Base-by-base conservation (phyloP, 2,888 invertebrate genomes). In the Cryptus viduatorius region DNA sequence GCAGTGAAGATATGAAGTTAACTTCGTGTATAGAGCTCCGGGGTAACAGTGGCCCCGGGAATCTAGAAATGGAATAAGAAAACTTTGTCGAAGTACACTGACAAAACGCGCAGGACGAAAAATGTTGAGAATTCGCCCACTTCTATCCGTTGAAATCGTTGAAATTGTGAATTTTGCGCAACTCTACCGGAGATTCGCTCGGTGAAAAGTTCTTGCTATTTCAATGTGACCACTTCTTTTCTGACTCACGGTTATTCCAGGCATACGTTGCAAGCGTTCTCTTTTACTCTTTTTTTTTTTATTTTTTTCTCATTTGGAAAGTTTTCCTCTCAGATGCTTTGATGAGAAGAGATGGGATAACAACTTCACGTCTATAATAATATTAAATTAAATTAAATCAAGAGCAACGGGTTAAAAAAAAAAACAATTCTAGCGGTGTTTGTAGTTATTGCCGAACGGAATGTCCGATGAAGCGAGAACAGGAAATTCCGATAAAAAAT, bases 161-260 rank as follows among this genome's bases (percentile, higher is more conserved):
- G 61, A 82, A 85, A 79, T 82, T 76, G 79, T 84, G 84, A 68
- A 79, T 83, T 37, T 79, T 69, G 79, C 75, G 68, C 61, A 83
- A 79, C 46, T 24, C 24, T 4, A 3, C 31, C 61, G 24, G 61
- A 82, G 72, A 82, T 82, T 85, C 76, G 44, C 53, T 48, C 53
- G 50, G 67, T 79, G 71, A 79, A 79, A 85, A 82, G 84, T 85
- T 82, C 75, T 19, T 68, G 84, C 79, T 82, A 85, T 85, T 85
- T 85, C 84, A 85, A 82, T 85, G 79, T 50, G 65, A 64, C 65
- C 75, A 56, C 75, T 79, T 82, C 71, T 85, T 82, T 79, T 67
- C 56, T 42, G 16, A 67, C 71, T 82, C 76, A 53, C 72, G 71
- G 75, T 85, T 85, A 85, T 79, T 79, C 31, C 67, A 65, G 50